phyloP scores from a whole-genome alignment of 2,888 invertebrate genomes.

The Hydrotaea diabolus region DNA sequence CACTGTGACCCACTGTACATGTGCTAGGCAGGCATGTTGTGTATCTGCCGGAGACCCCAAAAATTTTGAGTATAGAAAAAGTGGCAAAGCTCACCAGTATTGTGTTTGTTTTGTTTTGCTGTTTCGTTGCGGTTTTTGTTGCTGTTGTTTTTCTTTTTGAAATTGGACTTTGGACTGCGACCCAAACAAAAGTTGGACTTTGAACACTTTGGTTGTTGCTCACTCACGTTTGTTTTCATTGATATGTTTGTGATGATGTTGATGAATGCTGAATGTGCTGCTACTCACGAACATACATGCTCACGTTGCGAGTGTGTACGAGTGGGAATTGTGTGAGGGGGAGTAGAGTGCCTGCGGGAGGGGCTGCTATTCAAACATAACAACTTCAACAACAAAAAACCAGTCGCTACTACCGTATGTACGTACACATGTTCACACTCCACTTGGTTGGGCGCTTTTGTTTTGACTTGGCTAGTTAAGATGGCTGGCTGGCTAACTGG shows the following conservation, averaged over 20 bases:
- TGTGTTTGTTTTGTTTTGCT: neutral
- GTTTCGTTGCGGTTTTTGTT: neutral
- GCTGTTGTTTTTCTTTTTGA: conserved; percentile 67
- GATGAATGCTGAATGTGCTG: conserved; percentile 29
- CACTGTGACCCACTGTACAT: no score
- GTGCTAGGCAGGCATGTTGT: neutral
- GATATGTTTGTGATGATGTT: conserved; percentile 51
- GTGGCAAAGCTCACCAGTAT: conserved; percentile 9
- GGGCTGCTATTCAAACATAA: neutral
- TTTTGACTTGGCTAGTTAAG: conserved; percentile 32
- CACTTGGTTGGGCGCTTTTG: conserved; percentile 7
- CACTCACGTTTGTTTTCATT: conserved; percentile 58
- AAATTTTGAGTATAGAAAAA: conserved; percentile 40
- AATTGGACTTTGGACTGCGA: conserved; percentile 79
- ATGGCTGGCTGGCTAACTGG: neutral
- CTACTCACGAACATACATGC: conserved; percentile 17
- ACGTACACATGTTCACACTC: neutral
- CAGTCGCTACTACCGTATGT: conserved; percentile 4
- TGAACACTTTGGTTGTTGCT: conserved; percentile 69
- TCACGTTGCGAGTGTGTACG: neutral
- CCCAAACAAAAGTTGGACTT: conserved; percentile 77
- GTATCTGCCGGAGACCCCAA: conserved; percentile 45
- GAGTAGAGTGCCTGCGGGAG: neutral
- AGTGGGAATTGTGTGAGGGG: neutral
- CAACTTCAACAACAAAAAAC: neutral